These are phyloP conservation scores for Amia ocellicauda DNA, from an alignment of 2,113 vertebrate genomes.

Conservation along the genomic window DNA sequence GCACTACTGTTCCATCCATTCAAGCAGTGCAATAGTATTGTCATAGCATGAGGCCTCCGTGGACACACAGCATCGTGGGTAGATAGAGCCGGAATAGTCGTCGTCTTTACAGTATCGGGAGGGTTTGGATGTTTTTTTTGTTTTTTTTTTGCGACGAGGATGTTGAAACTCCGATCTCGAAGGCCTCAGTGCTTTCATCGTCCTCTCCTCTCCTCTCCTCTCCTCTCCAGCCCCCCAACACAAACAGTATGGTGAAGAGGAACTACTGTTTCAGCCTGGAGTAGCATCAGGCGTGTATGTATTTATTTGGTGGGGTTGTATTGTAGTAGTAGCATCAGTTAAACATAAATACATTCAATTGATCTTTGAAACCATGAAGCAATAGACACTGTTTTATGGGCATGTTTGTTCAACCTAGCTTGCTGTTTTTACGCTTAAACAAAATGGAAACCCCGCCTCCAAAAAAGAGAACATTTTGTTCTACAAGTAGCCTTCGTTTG, in stretches of 20 bases:
- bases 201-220: no score
- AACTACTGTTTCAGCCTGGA: no score
- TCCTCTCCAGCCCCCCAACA: no score
- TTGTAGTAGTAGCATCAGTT: no score
- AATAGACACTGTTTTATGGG: no score
- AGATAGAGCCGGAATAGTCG: not conserved
- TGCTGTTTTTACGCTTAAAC: slow-evolving; percentile 41
- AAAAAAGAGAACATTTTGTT: slow-evolving; percentile 62
- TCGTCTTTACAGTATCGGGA: no score
- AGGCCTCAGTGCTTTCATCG: not conserved
- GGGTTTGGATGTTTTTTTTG: no score
- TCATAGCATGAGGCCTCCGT: slow-evolving; percentile 88
- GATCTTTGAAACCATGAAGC: no score
- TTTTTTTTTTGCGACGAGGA: not conserved
- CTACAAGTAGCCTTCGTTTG: slow-evolving; percentile 50
- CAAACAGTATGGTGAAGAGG: no score
- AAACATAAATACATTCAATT: no score
- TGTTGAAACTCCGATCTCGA: not conserved
- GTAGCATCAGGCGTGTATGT: no score
- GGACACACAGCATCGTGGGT: slow-evolving; percentile 27
- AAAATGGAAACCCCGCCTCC: slow-evolving; percentile 55
- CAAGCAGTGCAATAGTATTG: slow-evolving; percentile 98
- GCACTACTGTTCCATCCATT: slow-evolving; percentile 91
- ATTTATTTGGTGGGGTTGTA: no score
- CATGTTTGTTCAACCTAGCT: slow-evolving; percentile 30